phyloP scores from a whole-genome alignment of 2,113 vertebrate species.

The Pyxicephalus adspersus region DNA sequence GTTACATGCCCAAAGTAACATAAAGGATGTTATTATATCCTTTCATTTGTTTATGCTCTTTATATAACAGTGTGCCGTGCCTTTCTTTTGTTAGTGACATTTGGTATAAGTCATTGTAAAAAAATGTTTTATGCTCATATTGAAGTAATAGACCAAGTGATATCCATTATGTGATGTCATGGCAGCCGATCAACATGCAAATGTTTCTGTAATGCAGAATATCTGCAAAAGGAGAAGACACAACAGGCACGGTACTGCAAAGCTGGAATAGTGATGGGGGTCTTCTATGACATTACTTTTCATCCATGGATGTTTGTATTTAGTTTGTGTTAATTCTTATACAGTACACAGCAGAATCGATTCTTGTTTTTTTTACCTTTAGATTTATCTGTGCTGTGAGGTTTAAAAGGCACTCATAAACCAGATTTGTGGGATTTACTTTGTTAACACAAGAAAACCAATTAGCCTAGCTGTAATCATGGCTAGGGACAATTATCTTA shows the following conservation, averaged over 20 bases:
- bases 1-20: not conserved
- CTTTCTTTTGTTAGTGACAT: constrained; percentile 12
- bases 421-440: not conserved
- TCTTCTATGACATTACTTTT: not conserved
- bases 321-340: not conserved
- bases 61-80: not conserved
- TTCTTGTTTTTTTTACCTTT: not conserved
- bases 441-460: not conserved
- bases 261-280: not conserved
- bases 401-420: not conserved
- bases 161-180: constrained; percentile 22
- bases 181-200: not conserved
- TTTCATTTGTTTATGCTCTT: not conserved
- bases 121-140: constrained; percentile 7
- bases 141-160: not conserved
- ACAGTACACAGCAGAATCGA: not conserved
- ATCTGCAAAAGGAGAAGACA: not conserved
- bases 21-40: not conserved
- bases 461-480: not conserved
- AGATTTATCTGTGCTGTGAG: not conserved
- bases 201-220: not conserved
- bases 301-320: not conserved
- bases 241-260: not conserved
- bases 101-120: constrained; percentile 5
- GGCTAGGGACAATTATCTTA: no score